phyloP scores from a whole-genome alignment of 1,140 invertebrate species.

The Drosophila malerkotliana region DNA sequence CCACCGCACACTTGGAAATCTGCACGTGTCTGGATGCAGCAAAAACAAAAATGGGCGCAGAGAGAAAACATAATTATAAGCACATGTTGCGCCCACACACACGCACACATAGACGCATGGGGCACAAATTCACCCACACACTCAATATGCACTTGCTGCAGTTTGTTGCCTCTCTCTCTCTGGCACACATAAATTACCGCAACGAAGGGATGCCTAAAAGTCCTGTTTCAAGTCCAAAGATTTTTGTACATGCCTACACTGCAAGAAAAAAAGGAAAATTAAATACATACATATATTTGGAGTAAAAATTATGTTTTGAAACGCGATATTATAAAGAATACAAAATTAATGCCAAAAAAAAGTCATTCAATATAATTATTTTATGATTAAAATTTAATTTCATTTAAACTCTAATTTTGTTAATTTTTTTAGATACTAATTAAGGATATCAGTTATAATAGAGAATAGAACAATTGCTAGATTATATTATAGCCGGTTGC shows the following conservation, averaged over 20 bases:
- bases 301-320: too few relatives aligned
- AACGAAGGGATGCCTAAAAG: conserved; percentile 39
- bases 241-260: conserved; percentile 24
- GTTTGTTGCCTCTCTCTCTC: conserved; percentile 16
- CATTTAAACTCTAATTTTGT: too few relatives aligned
- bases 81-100: conserved; percentile 64
- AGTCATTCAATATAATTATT: too few relatives aligned
- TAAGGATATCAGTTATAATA: too few relatives aligned
- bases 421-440: too few relatives aligned
- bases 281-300: background rate
- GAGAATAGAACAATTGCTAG: too few relatives aligned
- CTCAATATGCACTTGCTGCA: conserved; percentile 44
- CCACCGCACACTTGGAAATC: background rate
- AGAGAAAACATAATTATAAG: conserved; percentile 78
- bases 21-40: conserved; percentile 33
- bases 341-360: too few relatives aligned
- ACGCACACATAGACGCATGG: conserved; percentile 1
- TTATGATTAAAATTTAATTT: too few relatives aligned
- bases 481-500: too few relatives aligned
- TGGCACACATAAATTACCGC: conserved; percentile 46
- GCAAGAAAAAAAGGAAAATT: background rate
- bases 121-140: conserved; percentile 8
- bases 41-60: conserved; percentile 52
- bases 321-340: too few relatives aligned
- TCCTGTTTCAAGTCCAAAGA: conserved; percentile 39